A percentile compares a stretch with the other conserved stretches of the same genome.
phyloP scores from a whole-genome alignment of 2,797 vertebrate genomes.

The Anabas testudineus region DNA sequence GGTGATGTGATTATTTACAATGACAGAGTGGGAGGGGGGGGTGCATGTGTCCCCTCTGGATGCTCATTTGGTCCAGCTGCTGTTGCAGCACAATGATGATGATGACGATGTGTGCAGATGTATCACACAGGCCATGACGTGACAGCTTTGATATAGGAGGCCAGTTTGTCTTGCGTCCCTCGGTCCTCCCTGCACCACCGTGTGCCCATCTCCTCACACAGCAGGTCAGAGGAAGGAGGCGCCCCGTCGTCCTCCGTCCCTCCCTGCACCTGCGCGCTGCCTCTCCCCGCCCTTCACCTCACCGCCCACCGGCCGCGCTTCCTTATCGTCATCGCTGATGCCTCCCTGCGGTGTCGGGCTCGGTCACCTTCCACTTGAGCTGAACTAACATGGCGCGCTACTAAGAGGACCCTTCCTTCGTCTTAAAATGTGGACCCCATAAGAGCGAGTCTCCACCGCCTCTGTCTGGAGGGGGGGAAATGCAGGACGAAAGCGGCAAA shows the following conservation, averaged over 20 bases:
- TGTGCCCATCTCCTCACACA: not conserved
- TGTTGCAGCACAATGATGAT: no score
- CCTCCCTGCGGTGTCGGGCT: slow-evolving; percentile 1
- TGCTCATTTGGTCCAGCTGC: no score
- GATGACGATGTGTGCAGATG: no score
- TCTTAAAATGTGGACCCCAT: slow-evolving; percentile 41
- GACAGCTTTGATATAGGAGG: no score
- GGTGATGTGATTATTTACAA: no score
- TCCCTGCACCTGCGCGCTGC: slow-evolving; percentile 53
- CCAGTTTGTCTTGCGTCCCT: no score
- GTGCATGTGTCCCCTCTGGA: no score
- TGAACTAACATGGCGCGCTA: not conserved
- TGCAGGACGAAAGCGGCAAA: slow-evolving; percentile 74
- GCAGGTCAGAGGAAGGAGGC: slow-evolving; percentile 27
- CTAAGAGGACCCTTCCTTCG: not conserved
- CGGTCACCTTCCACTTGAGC: not conserved
- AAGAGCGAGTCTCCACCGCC: slow-evolving; percentile 24
- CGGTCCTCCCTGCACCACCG: no score
- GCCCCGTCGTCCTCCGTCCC: not conserved
- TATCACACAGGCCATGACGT: no score
- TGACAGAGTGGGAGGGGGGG: no score
- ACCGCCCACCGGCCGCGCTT: slow-evolving; percentile 43
- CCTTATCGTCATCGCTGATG: slow-evolving; percentile 54
- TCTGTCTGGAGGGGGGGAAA: slow-evolving; percentile 63
- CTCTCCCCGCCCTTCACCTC: slow-evolving; percentile 38